These are phyloP conservation scores for Drosophila flavopinicola DNA, from an alignment of 2,888 invertebrate species.

Conservation along the genomic window DNA sequence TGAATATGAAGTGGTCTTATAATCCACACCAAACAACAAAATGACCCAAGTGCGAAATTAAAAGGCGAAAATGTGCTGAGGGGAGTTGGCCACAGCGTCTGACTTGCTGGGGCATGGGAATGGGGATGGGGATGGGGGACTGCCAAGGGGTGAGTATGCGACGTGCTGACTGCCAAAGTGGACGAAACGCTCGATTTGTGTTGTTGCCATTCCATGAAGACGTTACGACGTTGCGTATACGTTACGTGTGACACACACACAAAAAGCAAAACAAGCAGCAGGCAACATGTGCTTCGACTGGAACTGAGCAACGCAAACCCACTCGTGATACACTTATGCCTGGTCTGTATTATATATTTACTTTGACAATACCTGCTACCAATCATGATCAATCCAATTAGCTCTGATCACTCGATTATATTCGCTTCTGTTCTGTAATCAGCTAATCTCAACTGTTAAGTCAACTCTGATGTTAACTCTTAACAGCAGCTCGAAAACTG, in stretches of 20 bases:
- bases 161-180: conserved; percentile 67
- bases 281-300: conserved; percentile 1
- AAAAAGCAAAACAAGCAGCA: conserved; percentile 23
- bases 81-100: conserved; percentile 16
- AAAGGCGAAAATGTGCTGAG: conserved; percentile 77
- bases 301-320: no score
- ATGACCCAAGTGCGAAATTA: conserved; percentile 82
- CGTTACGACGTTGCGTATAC: conserved; percentile 24
- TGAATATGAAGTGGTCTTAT: conserved; percentile 82
- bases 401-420: conserved; percentile 7
- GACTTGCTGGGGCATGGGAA: background rate
- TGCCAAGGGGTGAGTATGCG: background rate
- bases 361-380: no score
- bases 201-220: conserved; percentile 51
- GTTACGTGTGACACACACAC: conserved; percentile 40
- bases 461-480: background rate
- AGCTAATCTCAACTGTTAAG: background rate
- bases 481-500: conserved; percentile 34
- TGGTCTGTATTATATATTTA: no score
- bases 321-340: no score
- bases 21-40: conserved; percentile 82
- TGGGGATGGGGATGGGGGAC: background rate
- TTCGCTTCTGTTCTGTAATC: background rate
- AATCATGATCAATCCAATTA: conserved; percentile 2
- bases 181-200: conserved; percentile 36